Base-by-base conservation (phyloP, 2,888 invertebrate genomes). In the Cryptophagus acutangulus region DNA sequence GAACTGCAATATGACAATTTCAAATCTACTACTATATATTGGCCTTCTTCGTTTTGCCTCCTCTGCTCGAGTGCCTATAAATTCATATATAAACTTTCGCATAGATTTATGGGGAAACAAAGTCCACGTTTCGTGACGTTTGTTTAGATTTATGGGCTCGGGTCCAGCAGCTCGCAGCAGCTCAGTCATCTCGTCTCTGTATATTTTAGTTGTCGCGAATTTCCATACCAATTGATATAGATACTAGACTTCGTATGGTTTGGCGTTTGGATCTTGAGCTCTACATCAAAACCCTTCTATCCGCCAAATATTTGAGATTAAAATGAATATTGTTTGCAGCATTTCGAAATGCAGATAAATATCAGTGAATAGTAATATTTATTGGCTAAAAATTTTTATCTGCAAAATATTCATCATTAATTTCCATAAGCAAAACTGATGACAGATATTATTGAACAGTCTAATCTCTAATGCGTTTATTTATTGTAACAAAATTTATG, bases 1-100 rank as follows among this genome's bases (percentile, higher is more conserved):
- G 46, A 51, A 37, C 54, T 55, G 51, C 57, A 52, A 50, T 56
- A 54, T 54, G 59, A 61, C 59, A 58, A 56, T 61, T 60, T 57
- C 57, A 59, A 59, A 60, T 58, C 57, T 52, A 58, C 59, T 57
- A 59, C 58, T n/a, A n/a, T n/a, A n/a, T n/a, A n/a, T n/a, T n/a
- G n/a, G n/a, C n/a, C 58, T 48, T 51, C 50, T 54, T 50, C 55
- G 58, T 58, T 49, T 43, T 34, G 38, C 48, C 31, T 13, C 5
- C n/a, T n/a, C n/a, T n/a, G n/a, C n/a, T n/a, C n/a, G n/a, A n/a
- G n/a, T n/a, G n/a, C 14, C 58, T 42, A 59, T 59, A 58, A 57
- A 60, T 59, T 57, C 54, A 55, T 54, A 58, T 49, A 47, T 60
- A 56, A 58, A 58, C 49, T 54, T 58, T 51, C 49, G n/a, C n/a